Percentiles rank a stretch among this genome's conserved stretches.
phyloP scores from a whole-genome alignment of 2,797 vertebrate genomes.

The Podarcis lilfordi region DNA sequence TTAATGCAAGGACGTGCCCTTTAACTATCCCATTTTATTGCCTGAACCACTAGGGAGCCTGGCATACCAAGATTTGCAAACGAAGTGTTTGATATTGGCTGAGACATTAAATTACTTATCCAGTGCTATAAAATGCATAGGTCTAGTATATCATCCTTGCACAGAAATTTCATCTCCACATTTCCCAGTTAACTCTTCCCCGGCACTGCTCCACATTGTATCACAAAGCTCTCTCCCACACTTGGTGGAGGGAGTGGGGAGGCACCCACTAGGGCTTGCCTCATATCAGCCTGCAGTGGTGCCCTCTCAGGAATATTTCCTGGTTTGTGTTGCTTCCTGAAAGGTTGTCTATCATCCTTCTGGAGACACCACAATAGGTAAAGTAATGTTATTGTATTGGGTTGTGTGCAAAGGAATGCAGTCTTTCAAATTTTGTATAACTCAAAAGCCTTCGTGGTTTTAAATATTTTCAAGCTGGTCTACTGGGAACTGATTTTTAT shows the following conservation, averaged over 20 bases:
- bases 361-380: not conserved
- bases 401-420: not conserved
- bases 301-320: constrained; percentile 57
- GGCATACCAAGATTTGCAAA: constrained; percentile 81
- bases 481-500: not conserved
- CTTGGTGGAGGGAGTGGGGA: not conserved
- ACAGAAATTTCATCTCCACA: constrained; percentile 67
- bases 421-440: not conserved
- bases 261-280: not conserved
- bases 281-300: constrained; percentile 53
- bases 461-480: not conserved
- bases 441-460: not conserved
- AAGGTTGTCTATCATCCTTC: constrained; percentile 42
- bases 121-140: constrained; percentile 77
- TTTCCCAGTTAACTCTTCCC: constrained; percentile 68
- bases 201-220: constrained; percentile 19
- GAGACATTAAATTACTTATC: constrained; percentile 80
- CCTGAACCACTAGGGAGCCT: constrained; percentile 75
- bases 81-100: constrained; percentile 81
- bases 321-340: constrained; percentile 58
- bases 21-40: constrained; percentile 82
- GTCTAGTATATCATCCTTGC: constrained; percentile 72
- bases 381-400: not conserved
- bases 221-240: constrained; percentile 9
- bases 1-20: constrained; percentile 81